Conservation (phyloP, 2,797 vertebrate genomes). For the Cuniculus paca region DNA sequence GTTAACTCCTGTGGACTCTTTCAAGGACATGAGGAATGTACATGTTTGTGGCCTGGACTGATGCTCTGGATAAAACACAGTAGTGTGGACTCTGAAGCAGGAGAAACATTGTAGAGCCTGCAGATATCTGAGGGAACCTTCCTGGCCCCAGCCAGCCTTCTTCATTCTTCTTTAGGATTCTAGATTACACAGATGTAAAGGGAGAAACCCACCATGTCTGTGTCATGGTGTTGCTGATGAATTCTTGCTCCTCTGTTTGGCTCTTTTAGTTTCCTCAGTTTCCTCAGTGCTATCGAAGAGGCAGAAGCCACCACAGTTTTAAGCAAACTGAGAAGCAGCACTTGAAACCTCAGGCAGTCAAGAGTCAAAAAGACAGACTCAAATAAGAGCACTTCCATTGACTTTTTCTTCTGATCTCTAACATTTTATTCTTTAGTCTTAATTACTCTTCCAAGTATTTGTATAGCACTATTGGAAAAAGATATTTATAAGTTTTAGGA, state of each 20-base stretch:
- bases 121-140: not conserved
- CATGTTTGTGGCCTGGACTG: not conserved
- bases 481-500: constrained; percentile 62
- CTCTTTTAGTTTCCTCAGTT: not conserved
- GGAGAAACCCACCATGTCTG: not conserved
- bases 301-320: not conserved
- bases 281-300: not conserved
- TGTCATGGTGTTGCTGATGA: not conserved
- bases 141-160: not conserved
- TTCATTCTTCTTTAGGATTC: not conserved
- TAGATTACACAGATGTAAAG: not conserved
- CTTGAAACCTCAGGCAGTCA: not conserved
- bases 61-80: constrained; percentile 27
- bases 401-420: not conserved
- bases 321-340: not conserved
- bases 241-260: not conserved
- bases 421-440: constrained; percentile 46
- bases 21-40: not conserved
- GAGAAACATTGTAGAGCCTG: not conserved
- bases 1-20: constrained; percentile 52
- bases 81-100: constrained; percentile 35
- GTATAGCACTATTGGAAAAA: constrained; percentile 40
- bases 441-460: constrained; percentile 34
- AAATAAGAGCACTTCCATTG: not conserved
- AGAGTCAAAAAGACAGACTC: not conserved